Base-by-base conservation (phyloP, 2,888 invertebrate genomes). In the Abrostola tripartita region DNA sequence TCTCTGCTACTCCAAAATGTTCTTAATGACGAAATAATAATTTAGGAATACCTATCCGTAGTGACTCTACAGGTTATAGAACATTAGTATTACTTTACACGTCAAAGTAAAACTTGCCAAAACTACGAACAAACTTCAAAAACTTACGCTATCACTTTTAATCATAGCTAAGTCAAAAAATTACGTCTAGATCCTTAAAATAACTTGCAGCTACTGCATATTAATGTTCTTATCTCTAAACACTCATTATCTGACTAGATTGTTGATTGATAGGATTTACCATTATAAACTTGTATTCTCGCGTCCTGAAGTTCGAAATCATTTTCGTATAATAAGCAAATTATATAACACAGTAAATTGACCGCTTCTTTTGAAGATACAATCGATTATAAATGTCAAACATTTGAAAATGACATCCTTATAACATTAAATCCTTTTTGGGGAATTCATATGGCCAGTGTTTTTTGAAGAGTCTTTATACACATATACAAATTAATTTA, bases 281-380 rank as follows among this genome's bases (percentile, higher is more conserved):
- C 92, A 92, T 88, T 71, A 90, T 85, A 81, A 93, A 92, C 71
- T 88, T 86, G 73, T 92, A 93, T 75, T 92, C 90, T 71, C 88
- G 84, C 47, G 88, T 89, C 81, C 86, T 86, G 68, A 88, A 85
- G 63, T 85, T 84, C 10, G 88, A 81, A 85, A 87, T 89, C 89
- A 88, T 88, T 63, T 65, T 75, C 53, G 10, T 47, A 24, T 0
- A 24, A 12, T 41, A 50, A 40, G 24, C 5, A 52, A 38, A 58
- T 58, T 61, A 44, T 37, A 53, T 57, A 63, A 54, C 41, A 9
- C 47, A 56, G 55, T 38, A 55, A 37, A 24, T 57, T 35, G 37
- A 36, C 41, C 24, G 42, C 41, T 67, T 42, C 24, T 61, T 35
- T 63, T 65, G 40, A 40, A 70, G 37, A 44, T 60, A 57, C 56